Conservation (phyloP, 2,113 vertebrate species). For the Pyrgilauda ruficollis region DNA sequence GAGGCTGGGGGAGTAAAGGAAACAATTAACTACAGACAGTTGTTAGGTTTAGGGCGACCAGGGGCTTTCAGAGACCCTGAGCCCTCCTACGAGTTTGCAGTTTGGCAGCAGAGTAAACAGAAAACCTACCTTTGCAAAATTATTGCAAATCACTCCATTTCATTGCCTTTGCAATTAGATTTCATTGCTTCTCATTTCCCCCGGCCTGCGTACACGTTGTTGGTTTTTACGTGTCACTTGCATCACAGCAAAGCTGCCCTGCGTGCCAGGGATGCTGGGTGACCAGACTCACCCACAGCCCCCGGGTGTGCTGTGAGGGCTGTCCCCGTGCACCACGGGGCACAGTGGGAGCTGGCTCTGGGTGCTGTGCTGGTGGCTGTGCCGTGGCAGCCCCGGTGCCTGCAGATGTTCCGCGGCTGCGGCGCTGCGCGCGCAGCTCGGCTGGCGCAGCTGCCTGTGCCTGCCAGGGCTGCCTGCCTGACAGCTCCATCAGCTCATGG, state of each 20-base stretch:
- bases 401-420: neutral
- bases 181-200: neutral
- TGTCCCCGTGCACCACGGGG: neutral
- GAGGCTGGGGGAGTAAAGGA: neutral
- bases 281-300: neutral
- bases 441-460: neutral
- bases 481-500: neutral
- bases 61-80: neutral
- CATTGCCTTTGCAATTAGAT: neutral
- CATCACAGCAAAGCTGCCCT: neutral
- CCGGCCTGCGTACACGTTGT: fast-evolving
- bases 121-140: neutral
- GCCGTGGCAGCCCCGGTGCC: neutral
- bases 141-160: neutral
- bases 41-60: neutral
- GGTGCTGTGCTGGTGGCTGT: neutral
- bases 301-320: fast-evolving
- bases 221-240: neutral
- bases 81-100: neutral
- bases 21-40: neutral
- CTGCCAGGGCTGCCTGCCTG: neutral
- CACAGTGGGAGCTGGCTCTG: fast-evolving
- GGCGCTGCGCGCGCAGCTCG: neutral
- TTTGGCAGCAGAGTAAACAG: neutral
- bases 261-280: fast-evolving